A percentile compares a stretch with the other conserved stretches of the same genome.
phyloP scores from a whole-genome alignment of 2,113 vertebrate genomes.

The Tauraco erythrolophus region DNA sequence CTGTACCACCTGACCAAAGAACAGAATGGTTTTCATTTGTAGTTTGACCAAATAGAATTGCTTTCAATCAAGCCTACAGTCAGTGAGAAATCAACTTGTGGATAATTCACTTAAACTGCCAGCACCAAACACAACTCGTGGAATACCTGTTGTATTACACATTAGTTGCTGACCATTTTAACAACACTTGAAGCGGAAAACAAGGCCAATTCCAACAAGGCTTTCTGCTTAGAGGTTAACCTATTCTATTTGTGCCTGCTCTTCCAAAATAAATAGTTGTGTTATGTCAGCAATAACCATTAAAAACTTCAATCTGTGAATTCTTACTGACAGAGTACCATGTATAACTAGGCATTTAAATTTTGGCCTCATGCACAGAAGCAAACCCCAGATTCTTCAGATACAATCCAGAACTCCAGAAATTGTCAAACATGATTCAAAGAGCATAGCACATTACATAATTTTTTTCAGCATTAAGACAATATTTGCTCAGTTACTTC shows the following conservation, averaged over 20 bases:
- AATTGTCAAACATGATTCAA: background rate
- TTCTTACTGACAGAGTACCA: background rate
- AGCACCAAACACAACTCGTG: background rate
- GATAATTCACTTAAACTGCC: too few relatives aligned
- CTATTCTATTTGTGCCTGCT: background rate
- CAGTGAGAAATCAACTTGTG: background rate
- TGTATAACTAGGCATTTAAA: background rate
- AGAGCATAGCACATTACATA: accelerated
- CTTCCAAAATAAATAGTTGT: background rate
- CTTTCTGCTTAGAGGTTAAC: background rate
- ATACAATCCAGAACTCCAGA: background rate
- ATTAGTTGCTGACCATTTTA: background rate
- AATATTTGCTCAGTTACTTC: background rate
- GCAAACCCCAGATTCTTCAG: background rate
- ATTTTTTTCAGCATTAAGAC: background rate
- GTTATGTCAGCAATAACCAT: background rate
- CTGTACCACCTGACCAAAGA: background rate
- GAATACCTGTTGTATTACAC: accelerated
- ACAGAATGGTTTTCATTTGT: background rate
- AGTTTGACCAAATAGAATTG: background rate
- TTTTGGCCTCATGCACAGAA: background rate
- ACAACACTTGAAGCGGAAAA: background rate
- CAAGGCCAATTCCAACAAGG: background rate
- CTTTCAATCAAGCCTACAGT: background rate
- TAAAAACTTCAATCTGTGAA: accelerated